Conservation (phyloP, 2,797 vertebrate genomes). For the Centroberyx gerrardi region DNA sequence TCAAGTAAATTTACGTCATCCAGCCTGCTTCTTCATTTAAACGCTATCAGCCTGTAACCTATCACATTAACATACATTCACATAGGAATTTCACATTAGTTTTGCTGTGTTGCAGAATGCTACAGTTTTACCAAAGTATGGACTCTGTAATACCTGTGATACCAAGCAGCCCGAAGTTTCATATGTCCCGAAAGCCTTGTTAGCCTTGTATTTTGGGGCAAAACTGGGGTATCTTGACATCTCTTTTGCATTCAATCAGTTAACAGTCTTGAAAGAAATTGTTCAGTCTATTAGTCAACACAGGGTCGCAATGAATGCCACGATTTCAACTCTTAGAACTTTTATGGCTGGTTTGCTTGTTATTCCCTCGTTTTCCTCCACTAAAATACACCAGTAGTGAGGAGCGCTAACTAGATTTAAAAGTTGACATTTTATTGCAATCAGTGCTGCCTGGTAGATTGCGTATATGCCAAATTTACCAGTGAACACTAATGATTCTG, state of each 20-base stretch:
- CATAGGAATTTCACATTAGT: neutral
- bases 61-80: neutral
- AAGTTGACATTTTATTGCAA: slow-evolving; percentile 2
- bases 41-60: neutral
- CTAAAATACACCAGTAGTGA: slow-evolving; percentile 11
- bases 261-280: neutral
- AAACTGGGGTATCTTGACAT: neutral
- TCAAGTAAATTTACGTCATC: slow-evolving; percentile 17
- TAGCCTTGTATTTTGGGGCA: neutral
- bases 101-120: neutral
- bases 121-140: neutral
- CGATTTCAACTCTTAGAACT: neutral
- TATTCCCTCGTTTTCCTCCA: neutral
- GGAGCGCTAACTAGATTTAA: slow-evolving; percentile 5
- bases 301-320: neutral
- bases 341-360: slow-evolving; percentile 5
- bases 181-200: neutral
- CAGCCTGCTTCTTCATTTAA: slow-evolving; percentile 7
- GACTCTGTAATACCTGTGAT: neutral
- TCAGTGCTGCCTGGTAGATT: slow-evolving; percentile 3
- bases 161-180: neutral
- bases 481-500: neutral
- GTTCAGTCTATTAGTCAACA: neutral
- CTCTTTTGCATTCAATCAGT: neutral
- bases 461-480: neutral